Evolutionary conservation across 1,140 invertebrate genomes (phyloP), one percentile per base, ranked within the genome.

Genomic region (Sitobion miscanthi): DNA sequence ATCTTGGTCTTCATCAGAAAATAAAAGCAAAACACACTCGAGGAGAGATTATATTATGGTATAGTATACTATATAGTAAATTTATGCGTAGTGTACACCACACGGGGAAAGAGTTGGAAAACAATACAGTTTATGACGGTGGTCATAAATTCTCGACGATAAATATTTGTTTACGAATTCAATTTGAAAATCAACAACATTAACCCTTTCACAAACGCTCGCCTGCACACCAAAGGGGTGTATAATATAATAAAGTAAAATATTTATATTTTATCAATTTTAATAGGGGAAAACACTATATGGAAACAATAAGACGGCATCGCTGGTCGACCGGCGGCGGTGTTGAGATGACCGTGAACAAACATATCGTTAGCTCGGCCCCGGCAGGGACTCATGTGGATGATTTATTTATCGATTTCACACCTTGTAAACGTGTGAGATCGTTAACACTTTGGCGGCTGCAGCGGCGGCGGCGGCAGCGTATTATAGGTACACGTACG

Each of bases 371-470:
- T 86, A 86, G 25, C 38, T 30, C 23, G 30, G 5, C 85, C 38
- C 42, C 85, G 38, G 83, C 83, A 77, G 62, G 62, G 62, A 77
- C 62, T 77, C 62, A n/a, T 2, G 30, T 25, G 45, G 30, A 86
- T 86, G 85, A 86, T 86, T 86, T 86, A 86, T 86, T 47, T 86
- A 86, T 86, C 42, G 85, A 17, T 86, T 86, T 86, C 45, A 86
- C 85, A 86, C 85, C 85, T 86, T n/a, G 85, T 86, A 47, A 86
- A 47, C 45, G 45, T 86, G 85, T 47, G 85, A 86, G 85, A 86
- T 86, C 45, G 85, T 86, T 47, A 86, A 86, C 85, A 86, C 85
- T 86, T 86, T 86, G 42, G 83, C 83, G 83, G 38, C 38, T 38
- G 83, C 6, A 42, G 38, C 17, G 21, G 25, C 25, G 57, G 25